Percentiles rank a stretch among this genome's conserved stretches.
These are phyloP conservation scores for Drosophila parvula DNA, from an alignment of 1,140 invertebrate species.

Conservation along the genomic window DNA sequence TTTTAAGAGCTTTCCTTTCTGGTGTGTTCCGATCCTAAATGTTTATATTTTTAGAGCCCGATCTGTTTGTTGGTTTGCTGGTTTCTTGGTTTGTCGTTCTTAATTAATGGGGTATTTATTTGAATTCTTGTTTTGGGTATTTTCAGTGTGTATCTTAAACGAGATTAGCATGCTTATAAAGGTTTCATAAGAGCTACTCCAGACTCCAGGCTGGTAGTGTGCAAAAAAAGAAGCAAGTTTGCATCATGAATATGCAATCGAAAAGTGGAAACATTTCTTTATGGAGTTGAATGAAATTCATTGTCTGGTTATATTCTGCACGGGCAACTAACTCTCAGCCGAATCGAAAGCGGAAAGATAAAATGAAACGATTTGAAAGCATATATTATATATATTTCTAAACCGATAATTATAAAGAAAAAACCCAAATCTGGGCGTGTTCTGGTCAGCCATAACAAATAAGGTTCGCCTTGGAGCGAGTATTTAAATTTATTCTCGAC, in stretches of 20 bases:
- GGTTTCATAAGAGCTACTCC: slow-evolving; percentile 36
- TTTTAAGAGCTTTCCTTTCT: slow-evolving; percentile 37
- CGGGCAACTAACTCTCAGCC: neutral
- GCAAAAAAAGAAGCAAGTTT: slow-evolving; percentile 33
- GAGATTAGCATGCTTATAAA: slow-evolving; percentile 45
- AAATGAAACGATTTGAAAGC: slow-evolving; percentile 10
- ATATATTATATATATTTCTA: neutral
- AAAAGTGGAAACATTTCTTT: slow-evolving; percentile 47
- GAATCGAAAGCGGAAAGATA: slow-evolving; percentile 46
- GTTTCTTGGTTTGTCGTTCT: slow-evolving; percentile 14
- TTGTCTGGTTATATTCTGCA: slow-evolving; percentile 33
- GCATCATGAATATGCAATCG: slow-evolving; percentile 48
- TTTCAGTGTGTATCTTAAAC: slow-evolving; percentile 33
- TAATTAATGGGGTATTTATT: slow-evolving; percentile 49
- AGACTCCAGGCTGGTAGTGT: no score
- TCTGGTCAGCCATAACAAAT: neutral
- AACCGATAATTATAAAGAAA: slow-evolving; percentile 1
- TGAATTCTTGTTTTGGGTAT: slow-evolving; percentile 43
- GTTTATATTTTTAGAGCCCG: slow-evolving; percentile 9
- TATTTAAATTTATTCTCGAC: slow-evolving; percentile 2
- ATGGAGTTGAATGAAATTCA: slow-evolving; percentile 46
- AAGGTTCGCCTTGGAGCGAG: neutral
- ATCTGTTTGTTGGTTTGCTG: slow-evolving; percentile 20
- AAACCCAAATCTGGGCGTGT: slow-evolving; percentile 4
- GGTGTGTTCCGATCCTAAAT: slow-evolving; percentile 15